phyloP scores from a whole-genome alignment of 2,888 invertebrate genomes.

The Caenorhabditis sulstoni region DNA sequence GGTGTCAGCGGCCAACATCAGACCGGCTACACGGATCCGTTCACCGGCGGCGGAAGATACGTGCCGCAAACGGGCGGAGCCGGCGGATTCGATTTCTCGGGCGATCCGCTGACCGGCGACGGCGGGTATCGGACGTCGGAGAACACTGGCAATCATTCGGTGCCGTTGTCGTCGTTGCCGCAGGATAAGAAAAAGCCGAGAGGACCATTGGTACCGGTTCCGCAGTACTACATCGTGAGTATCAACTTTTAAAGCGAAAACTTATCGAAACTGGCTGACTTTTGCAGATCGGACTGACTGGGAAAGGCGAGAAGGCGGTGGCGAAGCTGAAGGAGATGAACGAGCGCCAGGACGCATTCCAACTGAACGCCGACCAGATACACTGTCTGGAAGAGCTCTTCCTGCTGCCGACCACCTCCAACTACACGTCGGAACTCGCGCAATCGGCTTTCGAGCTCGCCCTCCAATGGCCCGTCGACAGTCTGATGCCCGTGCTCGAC shows the following conservation, averaged over 20 bases:
- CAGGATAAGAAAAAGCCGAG: constrained; percentile 75
- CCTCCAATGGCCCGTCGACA: constrained; percentile 87
- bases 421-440: constrained; percentile 36
- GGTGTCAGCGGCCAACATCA: not conserved
- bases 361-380: constrained; percentile 59
- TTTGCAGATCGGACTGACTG: constrained; percentile 65
- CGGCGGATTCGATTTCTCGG: not conserved
- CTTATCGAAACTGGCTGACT: too few species aligned
- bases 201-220: constrained; percentile 72
- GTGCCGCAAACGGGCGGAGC: constrained; percentile 65
- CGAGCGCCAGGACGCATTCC: constrained; percentile 61
- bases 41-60: constrained; percentile 79
- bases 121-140: constrained; percentile 55
- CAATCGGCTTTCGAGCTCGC: constrained; percentile 56
- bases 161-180: constrained; percentile 70
- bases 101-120: constrained; percentile 63
- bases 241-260: too few species aligned
- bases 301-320: constrained; percentile 69
- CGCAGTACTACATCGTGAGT: constrained; percentile 45
- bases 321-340: constrained; percentile 68
- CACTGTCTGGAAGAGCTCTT: constrained; percentile 52
- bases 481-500: constrained; percentile 92
- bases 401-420: constrained; percentile 14
- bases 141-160: constrained; percentile 31
- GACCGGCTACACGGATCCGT: constrained; percentile 49